Conservation (phyloP, 2,113 vertebrate genomes). For the Erythrocebus patas region DNA sequence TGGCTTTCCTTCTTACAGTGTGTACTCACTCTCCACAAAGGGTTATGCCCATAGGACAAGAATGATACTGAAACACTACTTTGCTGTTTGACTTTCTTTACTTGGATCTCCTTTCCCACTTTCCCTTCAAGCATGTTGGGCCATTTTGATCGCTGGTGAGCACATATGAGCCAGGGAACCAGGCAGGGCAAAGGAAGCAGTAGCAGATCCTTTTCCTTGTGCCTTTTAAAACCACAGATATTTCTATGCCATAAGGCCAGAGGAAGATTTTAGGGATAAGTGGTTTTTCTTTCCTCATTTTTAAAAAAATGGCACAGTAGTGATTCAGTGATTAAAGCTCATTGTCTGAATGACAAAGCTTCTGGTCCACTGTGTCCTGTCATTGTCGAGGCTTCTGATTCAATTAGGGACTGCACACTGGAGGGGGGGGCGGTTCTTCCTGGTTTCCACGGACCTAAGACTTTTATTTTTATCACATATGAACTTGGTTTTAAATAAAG, state of each 20-base stretch:
- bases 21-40: background rate
- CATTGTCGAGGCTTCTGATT: slow-evolving; percentile 53
- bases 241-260: background rate
- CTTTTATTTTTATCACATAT: slow-evolving; percentile 68
- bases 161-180: background rate
- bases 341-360: slow-evolving; percentile 41
- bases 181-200: background rate
- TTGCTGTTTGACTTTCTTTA: background rate
- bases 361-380: slow-evolving; percentile 1
- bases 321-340: slow-evolving; percentile 56
- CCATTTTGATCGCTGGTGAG: background rate
- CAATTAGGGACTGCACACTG: slow-evolving; percentile 49
- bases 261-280: slow-evolving; percentile 22
- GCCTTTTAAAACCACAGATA: background rate
- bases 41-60: background rate
- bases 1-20: background rate
- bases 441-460: slow-evolving; percentile 26
- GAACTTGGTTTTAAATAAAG: slow-evolving; percentile 66
- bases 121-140: background rate
- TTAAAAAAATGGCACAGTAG: slow-evolving; percentile 48
- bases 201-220: background rate
- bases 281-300: slow-evolving; percentile 38
- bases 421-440: slow-evolving; percentile 17
- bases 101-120: background rate
- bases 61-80: background rate